Percentiles rank a stretch among this genome's conserved stretches.
These are phyloP conservation scores for Coreius guichenoti DNA, from an alignment of 2,797 vertebrate genomes.

Conservation along the genomic window DNA sequence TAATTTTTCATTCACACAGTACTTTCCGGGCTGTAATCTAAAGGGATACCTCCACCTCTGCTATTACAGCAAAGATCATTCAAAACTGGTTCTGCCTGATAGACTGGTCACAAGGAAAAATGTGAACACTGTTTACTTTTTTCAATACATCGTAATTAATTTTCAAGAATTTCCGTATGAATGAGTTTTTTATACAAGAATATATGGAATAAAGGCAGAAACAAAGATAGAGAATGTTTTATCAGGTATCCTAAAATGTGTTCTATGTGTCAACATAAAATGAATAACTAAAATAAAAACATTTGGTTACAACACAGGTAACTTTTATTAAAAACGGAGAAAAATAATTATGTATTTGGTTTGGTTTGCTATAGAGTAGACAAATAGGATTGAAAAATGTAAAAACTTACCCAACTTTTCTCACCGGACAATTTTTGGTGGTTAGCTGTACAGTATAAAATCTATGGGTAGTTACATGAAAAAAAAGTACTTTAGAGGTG, in stretches of 20 bases:
- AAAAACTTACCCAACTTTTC: background rate
- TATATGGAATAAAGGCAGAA: background rate
- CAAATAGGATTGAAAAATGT: background rate
- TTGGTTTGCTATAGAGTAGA: no score
- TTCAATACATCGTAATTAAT: background rate
- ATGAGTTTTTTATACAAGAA: background rate
- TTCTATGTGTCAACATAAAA: background rate
- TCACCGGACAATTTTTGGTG: background rate
- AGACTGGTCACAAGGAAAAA: background rate
- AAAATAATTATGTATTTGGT: no score
- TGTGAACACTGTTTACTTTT: background rate
- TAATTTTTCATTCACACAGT: no score
- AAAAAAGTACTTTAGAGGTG: background rate
- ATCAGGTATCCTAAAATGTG: background rate
- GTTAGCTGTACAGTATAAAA: background rate
- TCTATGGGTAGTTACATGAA: background rate
- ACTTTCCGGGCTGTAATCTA: no score
- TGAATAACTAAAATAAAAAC: background rate
- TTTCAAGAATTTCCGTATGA: no score
- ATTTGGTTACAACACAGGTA: no score
- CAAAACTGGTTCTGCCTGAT: background rate
- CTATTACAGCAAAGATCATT: background rate
- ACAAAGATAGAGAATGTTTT: background rate
- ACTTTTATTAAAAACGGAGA: no score
- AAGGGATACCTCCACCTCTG: no score